A percentile compares a stretch with the other conserved stretches of the same genome.
Conservation (phyloP, 2,888 invertebrate species). For the Hylaea fasciaria region DNA sequence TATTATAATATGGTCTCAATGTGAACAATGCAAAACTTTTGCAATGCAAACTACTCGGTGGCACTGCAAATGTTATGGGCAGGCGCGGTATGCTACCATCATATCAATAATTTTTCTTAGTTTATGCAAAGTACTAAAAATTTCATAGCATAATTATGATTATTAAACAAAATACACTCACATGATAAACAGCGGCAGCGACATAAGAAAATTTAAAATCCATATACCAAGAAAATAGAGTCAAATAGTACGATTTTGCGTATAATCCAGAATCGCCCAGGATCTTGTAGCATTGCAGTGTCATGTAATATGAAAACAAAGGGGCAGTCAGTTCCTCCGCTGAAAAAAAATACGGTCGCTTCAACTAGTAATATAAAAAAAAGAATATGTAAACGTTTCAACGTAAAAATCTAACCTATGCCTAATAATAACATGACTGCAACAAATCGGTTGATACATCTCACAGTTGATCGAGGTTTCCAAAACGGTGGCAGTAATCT, state of each 20-base stretch:
- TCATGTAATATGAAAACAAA: slow-evolving; percentile 1
- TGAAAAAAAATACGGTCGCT: too few relatives aligned
- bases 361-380: not conserved
- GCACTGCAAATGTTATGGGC: too few relatives aligned
- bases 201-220: slow-evolving; percentile 20
- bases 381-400: not conserved
- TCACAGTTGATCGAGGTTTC: slow-evolving; percentile 12
- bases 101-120: too few relatives aligned
- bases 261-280: slow-evolving; percentile 17
- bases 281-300: slow-evolving; percentile 1
- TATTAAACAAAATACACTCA: too few relatives aligned
- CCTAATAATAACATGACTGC: not conserved
- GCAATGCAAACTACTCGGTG: too few relatives aligned
- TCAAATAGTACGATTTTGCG: slow-evolving; percentile 6
- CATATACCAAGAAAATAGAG: slow-evolving; percentile 3
- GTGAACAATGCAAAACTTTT: too few relatives aligned
- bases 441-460: slow-evolving; percentile 5
- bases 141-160: too few relatives aligned
- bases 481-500: slow-evolving; percentile 8
- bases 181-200: slow-evolving; percentile 9
- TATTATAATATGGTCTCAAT: too few relatives aligned
- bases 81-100: too few relatives aligned
- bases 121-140: too few relatives aligned
- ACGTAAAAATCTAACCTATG: slow-evolving; percentile 4
- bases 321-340: slow-evolving; percentile 1